phyloP scores from a whole-genome alignment of 2,113 vertebrate species.

The Pseudorhombus dupliciocellatus region DNA sequence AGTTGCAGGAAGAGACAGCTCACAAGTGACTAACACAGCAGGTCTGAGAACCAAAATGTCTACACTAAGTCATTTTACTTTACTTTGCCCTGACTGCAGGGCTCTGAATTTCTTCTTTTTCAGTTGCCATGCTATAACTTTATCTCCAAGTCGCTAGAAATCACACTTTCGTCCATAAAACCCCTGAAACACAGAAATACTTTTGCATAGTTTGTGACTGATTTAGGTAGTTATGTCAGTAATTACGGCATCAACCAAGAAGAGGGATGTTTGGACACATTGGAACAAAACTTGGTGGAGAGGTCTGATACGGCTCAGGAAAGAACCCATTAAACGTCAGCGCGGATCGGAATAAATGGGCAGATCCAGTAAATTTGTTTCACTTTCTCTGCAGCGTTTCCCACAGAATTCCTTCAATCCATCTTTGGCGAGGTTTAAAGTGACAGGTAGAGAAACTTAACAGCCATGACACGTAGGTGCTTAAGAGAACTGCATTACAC shows the following conservation, averaged over 20 bases:
- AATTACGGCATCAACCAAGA: background rate
- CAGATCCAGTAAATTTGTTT: no score
- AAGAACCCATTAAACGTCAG: background rate
- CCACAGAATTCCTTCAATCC: background rate
- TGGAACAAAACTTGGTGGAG: background rate
- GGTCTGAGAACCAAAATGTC: slow-evolving; percentile 49
- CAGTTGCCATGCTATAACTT: background rate
- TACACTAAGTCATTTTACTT: background rate
- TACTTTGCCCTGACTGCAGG: slow-evolving; percentile 14
- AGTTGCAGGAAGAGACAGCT: slow-evolving; percentile 35
- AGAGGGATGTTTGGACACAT: background rate
- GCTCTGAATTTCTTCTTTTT: background rate
- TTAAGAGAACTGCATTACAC: background rate
- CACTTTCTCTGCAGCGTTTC: no score
- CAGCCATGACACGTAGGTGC: no score
- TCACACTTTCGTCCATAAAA: no score
- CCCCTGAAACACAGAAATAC: background rate
- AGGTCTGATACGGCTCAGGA: background rate
- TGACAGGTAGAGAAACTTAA: background rate
- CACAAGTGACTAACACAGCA: slow-evolving; percentile 63
- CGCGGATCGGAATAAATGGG: background rate
- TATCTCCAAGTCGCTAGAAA: background rate
- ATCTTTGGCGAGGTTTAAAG: background rate
- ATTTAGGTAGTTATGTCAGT: no score
- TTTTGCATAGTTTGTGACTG: no score